These are phyloP conservation scores for Cephus runcator DNA, from an alignment of 2,888 invertebrate species.

Conservation along the genomic window DNA sequence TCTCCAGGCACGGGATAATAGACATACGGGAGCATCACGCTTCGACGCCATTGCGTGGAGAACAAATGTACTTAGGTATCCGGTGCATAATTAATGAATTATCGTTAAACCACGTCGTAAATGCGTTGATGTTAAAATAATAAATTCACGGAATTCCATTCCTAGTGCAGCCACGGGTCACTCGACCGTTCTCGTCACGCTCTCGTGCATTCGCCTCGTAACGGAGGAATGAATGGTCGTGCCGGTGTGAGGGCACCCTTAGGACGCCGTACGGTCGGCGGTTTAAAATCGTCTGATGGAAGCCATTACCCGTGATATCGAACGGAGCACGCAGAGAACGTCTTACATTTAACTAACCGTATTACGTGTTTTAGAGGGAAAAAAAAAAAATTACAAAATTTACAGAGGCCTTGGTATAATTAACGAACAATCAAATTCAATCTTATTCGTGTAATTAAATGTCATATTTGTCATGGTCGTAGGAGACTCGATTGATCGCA, in stretches of 20 bases:
- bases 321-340: neutral
- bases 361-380: neutral
- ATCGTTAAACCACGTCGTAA: conserved; percentile 10
- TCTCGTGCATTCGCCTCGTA: conserved; percentile 20
- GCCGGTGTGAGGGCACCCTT: neutral
- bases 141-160: conserved; percentile 25
- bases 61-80: conserved; percentile 3
- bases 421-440: neutral
- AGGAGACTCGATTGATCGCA: neutral
- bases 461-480: neutral
- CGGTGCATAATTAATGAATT: conserved; percentile 14
- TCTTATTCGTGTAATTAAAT: neutral
- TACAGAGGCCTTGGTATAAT: neutral
- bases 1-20: neutral
- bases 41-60: neutral
- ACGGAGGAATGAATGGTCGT: neutral
- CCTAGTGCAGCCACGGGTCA: neutral
- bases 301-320: neutral
- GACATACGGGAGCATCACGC: neutral
- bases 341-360: neutral
- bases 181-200: conserved; percentile 16
- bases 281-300: neutral
- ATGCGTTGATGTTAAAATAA: conserved; percentile 11
- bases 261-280: neutral
- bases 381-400: neutral